These are phyloP conservation scores for Aspiorhynchus laticeps DNA, from an alignment of 2,113 vertebrate species.

Conservation along the genomic window DNA sequence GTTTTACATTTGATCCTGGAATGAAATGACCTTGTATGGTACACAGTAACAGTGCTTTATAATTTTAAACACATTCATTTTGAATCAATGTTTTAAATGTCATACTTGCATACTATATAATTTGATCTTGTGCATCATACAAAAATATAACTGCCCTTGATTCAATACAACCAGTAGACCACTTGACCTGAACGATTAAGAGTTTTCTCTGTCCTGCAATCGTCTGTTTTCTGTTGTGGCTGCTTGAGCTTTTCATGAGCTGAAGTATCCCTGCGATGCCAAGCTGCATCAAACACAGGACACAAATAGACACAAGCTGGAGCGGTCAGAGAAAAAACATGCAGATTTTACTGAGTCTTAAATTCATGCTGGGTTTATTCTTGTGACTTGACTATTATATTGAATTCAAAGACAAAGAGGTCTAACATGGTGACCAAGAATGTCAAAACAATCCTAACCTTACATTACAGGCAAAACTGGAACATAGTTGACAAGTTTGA, in stretches of 20 bases:
- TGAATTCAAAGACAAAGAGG: slow-evolving; percentile 26
- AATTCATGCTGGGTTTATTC: slow-evolving; percentile 47
- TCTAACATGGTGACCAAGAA: background rate
- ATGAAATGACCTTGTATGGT: background rate
- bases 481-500: background rate
- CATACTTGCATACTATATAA: background rate
- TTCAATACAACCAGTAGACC: background rate
- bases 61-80: background rate
- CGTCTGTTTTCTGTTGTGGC: slow-evolving; percentile 41
- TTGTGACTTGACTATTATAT: slow-evolving; percentile 48
- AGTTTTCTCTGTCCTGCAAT: slow-evolving; percentile 11
- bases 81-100: background rate
- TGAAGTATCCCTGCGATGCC: slow-evolving; percentile 48
- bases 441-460: slow-evolving; percentile 29
- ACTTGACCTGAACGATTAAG: background rate
- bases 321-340: slow-evolving; percentile 49
- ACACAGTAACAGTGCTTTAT: background rate
- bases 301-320: slow-evolving; percentile 57
- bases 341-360: slow-evolving; percentile 53
- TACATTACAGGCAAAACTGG: slow-evolving; percentile 34
- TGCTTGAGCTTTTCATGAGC: slow-evolving; percentile 21
- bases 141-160: slow-evolving; percentile 15
- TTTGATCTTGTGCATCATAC: background rate
- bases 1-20: background rate
- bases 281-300: slow-evolving; percentile 57